These are phyloP conservation scores for Gryllus longicercus DNA, from an alignment of 2,888 invertebrate species.

Conservation along the genomic window DNA sequence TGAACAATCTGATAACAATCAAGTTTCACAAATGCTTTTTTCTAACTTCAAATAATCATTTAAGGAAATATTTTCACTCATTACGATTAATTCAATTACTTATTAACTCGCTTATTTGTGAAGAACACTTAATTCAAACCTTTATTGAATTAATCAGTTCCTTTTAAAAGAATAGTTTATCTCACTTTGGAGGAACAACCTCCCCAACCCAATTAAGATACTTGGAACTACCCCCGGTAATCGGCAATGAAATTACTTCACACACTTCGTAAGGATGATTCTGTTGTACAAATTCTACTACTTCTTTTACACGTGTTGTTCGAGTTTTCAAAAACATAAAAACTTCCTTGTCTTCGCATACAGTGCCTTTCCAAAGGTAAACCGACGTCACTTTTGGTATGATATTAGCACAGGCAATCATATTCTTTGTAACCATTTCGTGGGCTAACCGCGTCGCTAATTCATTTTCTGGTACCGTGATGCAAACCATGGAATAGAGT, in stretches of 20 bases:
- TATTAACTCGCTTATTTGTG: too few species aligned
- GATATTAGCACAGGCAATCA: conserved; percentile 95
- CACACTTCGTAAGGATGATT: conserved; percentile 91
- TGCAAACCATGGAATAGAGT: conserved; percentile 73
- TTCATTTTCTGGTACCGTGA: conserved; percentile 76
- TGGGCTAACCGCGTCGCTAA: conserved; percentile 77
- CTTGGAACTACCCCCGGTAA: conserved; percentile 71
- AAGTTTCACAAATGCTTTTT: too few species aligned
- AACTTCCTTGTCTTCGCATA: conserved; percentile 80
- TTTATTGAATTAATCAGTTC: too few species aligned
- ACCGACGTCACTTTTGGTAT: conserved; percentile 85
- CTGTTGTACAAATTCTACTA: conserved; percentile 72
- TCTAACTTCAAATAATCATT: too few species aligned
- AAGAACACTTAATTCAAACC: too few species aligned
- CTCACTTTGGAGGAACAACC: conserved; percentile 51
- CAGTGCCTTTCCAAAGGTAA: conserved; percentile 86
- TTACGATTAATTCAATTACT: too few species aligned
- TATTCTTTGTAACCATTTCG: conserved; percentile 71
- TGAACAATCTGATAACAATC: too few species aligned
- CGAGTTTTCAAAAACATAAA: conserved; percentile 84
- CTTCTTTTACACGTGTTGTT: conserved; percentile 67
- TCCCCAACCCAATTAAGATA: conserved; percentile 78
- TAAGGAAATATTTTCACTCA: too few species aligned
- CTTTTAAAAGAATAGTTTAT: too few species aligned
- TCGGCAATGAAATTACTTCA: conserved; percentile 86